phyloP scores from a whole-genome alignment of 2,888 invertebrate genomes.

The Melipona beecheii region DNA sequence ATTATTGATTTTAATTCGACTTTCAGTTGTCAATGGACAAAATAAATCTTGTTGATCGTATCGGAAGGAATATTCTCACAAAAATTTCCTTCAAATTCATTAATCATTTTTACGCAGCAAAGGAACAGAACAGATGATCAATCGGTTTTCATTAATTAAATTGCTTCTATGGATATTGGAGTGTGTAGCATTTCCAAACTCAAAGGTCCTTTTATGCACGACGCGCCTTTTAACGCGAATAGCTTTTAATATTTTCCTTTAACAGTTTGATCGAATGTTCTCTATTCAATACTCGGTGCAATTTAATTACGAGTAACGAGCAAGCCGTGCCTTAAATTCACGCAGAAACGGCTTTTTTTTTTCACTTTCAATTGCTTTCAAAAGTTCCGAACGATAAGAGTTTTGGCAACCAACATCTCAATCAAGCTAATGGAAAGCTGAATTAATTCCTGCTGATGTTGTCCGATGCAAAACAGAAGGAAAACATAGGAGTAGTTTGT shows the following conservation, averaged over 20 bases:
- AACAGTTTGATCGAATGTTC: neutral
- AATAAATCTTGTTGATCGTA: neutral
- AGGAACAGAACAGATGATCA: neutral
- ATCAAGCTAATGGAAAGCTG: constrained; percentile 4
- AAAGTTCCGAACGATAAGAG: too few species aligned
- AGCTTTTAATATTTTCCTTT: neutral
- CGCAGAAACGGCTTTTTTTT: neutral
- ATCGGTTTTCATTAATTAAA: constrained; percentile 24
- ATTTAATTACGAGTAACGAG: constrained; percentile 19
- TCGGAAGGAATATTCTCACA: neutral
- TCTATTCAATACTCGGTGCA: neutral
- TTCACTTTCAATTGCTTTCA: neutral
- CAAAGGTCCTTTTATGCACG: neutral
- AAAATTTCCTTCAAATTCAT: neutral
- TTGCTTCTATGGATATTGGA: constrained; percentile 22
- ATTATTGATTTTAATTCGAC: neutral
- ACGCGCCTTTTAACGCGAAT: constrained; percentile 12
- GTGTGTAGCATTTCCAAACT: neutral
- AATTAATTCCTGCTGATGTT: neutral
- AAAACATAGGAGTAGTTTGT: too few species aligned
- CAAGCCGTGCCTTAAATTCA: neutral
- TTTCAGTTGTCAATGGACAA: neutral
- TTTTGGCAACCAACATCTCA: neutral
- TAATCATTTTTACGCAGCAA: neutral
- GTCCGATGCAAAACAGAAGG: neutral